phyloP scores from a whole-genome alignment of 2,113 vertebrate species.

The Cyrtonyx montezumae region DNA sequence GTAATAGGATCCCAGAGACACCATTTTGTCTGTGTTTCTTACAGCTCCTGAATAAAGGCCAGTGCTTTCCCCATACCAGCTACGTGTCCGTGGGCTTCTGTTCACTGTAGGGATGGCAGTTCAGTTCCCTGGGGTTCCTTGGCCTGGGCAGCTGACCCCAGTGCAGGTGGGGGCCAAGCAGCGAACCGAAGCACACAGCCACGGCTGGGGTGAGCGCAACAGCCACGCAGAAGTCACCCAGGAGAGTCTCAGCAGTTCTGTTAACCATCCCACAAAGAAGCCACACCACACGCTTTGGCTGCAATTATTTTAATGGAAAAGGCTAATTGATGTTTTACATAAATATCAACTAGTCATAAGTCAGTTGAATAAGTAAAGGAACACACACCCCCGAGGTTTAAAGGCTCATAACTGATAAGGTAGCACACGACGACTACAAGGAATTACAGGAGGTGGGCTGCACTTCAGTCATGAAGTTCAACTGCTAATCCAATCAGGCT shows the following conservation, averaged over 20 bases:
- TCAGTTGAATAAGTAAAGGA: conserved; percentile 41
- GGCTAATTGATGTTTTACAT: conserved; percentile 51
- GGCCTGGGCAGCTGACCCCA: fast-evolving
- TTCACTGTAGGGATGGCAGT: fast-evolving
- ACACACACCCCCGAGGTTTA: conserved; percentile 5
- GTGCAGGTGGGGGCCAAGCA: fast-evolving
- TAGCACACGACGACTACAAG: conserved; percentile 33
- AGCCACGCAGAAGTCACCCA: too few relatives aligned
- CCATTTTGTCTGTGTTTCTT: background rate
- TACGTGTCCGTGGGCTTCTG: fast-evolving
- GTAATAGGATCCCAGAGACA: fast-evolving
- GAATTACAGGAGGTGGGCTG: conserved; percentile 10
- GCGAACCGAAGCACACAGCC: fast-evolving
- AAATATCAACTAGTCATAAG: conserved; percentile 58
- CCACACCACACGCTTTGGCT: background rate
- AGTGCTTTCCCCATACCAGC: fast-evolving
- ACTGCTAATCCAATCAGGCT: background rate
- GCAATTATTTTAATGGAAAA: conserved; percentile 70
- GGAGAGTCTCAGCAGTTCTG: fast-evolving
- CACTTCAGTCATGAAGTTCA: background rate
- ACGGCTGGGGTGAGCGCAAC: fast-evolving
- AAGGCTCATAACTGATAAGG: conserved; percentile 30
- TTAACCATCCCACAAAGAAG: background rate
- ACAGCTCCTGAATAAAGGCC: background rate
- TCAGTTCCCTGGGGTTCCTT: background rate